Conservation (phyloP, 2,113 vertebrate species). For the Lepus americanus region DNA sequence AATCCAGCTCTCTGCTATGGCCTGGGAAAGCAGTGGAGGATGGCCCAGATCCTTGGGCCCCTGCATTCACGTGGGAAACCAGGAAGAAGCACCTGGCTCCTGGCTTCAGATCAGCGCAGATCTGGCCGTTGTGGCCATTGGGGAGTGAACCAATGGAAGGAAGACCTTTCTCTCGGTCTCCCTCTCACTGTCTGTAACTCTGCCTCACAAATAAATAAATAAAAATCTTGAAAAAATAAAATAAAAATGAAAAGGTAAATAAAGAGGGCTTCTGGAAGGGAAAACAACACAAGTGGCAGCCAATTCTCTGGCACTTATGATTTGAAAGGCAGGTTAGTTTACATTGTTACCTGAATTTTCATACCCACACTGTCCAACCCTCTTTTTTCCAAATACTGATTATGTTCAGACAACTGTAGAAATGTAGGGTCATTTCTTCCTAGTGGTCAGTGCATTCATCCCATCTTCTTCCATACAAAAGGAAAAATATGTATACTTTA, state of each 20-base stretch:
- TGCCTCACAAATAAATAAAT: no score
- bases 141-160: no score
- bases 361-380: background rate
- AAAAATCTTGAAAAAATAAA: background rate
- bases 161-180: no score
- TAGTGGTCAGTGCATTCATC: background rate
- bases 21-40: no score
- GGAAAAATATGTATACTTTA: background rate
- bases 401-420: background rate
- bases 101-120: no score
- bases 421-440: background rate
- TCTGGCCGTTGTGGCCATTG: no score
- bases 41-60: no score
- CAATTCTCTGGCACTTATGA: background rate
- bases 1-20: no score
- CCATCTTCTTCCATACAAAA: conserved; percentile 6
- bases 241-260: background rate
- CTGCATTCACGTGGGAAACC: no score
- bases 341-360: background rate
- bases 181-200: no score
- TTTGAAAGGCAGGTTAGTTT: background rate
- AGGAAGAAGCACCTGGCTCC: no score
- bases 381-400: background rate
- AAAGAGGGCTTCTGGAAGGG: no score
- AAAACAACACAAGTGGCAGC: background rate